Evolutionary conservation across 2,888 invertebrate genomes (phyloP).

Genomic region (Gymnocheta viridis): DNA sequence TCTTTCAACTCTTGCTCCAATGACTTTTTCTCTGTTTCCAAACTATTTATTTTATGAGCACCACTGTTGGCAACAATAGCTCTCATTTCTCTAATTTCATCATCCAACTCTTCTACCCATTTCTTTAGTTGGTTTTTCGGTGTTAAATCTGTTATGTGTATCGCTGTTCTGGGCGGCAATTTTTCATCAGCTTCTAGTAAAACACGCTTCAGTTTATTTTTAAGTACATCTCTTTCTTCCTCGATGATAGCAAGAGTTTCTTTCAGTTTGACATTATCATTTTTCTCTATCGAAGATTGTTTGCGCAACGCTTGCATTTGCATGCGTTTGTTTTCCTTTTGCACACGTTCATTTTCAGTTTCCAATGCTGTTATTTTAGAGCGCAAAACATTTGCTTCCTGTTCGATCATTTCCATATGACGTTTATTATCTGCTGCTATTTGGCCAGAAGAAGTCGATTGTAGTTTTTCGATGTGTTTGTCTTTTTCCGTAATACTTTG

Average conservation of each 20-base stretch:
- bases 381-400: conserved; percentile 88
- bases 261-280: conserved; percentile 82
- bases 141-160: conserved; percentile 86
- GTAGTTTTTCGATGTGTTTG: conserved; percentile 89
- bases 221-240: conserved; percentile 86
- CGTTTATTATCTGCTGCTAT: conserved; percentile 84
- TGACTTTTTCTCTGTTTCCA: conserved; percentile 86
- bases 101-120: conserved; percentile 93
- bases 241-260: conserved; percentile 84
- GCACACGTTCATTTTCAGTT: conserved; percentile 89
- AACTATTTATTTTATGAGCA: conserved; percentile 82
- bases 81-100: conserved; percentile 87
- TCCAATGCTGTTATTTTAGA: conserved; percentile 87
- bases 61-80: conserved; percentile 81
- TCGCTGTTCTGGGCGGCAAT: conserved; percentile 87
- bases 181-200: conserved; percentile 86
- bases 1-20: conserved; percentile 86
- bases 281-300: conserved; percentile 74
- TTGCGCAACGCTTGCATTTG: conserved; percentile 84
- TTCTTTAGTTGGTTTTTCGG: conserved; percentile 84
- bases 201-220: conserved; percentile 86
- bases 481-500: conserved; percentile 92
- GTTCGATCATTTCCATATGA: conserved; percentile 89
- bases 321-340: conserved; percentile 88
- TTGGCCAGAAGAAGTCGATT: conserved; percentile 85